A percentile compares a stretch with the other conserved stretches of the same genome.
These are phyloP conservation scores for Chamaea fasciata DNA, from an alignment of 2,113 vertebrate species.

Conservation along the genomic window DNA sequence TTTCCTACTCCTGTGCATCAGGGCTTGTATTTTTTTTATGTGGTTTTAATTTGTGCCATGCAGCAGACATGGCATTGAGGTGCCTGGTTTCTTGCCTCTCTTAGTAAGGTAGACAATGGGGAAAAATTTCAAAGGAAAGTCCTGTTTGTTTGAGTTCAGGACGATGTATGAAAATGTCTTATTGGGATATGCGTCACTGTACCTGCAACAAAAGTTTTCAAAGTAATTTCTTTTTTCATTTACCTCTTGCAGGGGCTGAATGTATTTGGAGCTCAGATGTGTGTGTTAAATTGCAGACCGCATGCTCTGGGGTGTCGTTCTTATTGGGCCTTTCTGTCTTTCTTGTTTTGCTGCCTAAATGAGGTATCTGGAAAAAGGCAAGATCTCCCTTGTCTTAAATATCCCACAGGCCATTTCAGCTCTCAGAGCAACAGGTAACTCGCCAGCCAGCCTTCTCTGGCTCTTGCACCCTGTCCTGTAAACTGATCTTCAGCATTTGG, in stretches of 20 bases:
- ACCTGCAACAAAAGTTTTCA: neutral
- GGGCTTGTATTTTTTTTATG: neutral
- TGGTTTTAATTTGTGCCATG: neutral
- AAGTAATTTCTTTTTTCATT: slow-evolving; percentile 71
- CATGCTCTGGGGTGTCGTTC: slow-evolving; percentile 66
- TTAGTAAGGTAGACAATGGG: neutral
- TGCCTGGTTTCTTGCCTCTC: neutral
- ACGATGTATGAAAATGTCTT: neutral
- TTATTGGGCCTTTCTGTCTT: slow-evolving; percentile 76
- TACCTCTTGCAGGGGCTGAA: slow-evolving; percentile 77
- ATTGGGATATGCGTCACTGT: neutral
- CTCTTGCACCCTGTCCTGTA: slow-evolving; percentile 34
- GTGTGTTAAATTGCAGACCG: slow-evolving; percentile 67
- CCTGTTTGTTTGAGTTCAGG: neutral
- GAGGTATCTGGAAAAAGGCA: slow-evolving; percentile 79
- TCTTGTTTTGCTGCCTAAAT: slow-evolving; percentile 78
- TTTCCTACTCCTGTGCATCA: neutral
- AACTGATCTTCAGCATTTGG: slow-evolving; percentile 42
- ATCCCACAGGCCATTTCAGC: slow-evolving; percentile 71
- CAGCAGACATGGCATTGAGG: neutral
- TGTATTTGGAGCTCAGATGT: slow-evolving; percentile 71
- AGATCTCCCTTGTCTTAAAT: slow-evolving; percentile 74
- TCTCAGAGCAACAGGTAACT: slow-evolving; percentile 81
- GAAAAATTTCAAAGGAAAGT: neutral
- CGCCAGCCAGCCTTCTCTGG: slow-evolving; percentile 13